Conservation (phyloP, 2,113 vertebrate species). For the Thinocorus orbignyianus region DNA sequence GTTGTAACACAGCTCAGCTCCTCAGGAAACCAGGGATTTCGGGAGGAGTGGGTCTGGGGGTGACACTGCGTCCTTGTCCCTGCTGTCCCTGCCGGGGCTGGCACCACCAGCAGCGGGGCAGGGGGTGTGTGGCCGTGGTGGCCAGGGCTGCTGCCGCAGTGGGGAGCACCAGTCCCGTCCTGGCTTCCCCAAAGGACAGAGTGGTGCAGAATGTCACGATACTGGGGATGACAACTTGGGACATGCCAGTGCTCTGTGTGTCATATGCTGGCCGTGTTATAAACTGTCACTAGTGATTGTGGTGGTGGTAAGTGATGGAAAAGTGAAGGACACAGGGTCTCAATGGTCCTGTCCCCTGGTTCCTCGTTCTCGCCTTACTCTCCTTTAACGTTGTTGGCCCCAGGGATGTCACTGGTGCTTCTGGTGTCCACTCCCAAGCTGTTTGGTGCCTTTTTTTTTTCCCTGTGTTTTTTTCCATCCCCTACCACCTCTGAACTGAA, state of each 20-base stretch:
- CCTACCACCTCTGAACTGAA: not conserved
- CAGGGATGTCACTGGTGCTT: not conserved
- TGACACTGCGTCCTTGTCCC: not conserved
- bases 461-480: not conserved
- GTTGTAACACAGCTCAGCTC: no score
- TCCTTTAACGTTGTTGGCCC: not conserved
- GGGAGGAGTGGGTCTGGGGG: accelerated
- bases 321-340: not conserved
- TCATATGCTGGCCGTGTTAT: not conserved
- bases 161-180: not conserved
- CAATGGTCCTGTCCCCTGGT: not conserved
- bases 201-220: not conserved
- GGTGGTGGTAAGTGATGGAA: not conserved
- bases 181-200: accelerated
- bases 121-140: accelerated
- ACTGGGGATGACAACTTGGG: not conserved
- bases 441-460: not conserved
- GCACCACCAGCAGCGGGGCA: accelerated
- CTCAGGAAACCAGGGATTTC: not conserved
- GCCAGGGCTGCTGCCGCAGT: accelerated
- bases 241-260: not conserved
- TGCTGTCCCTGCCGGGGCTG: not conserved
- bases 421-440: not conserved
- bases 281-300: not conserved
- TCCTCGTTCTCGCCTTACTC: not conserved